Evolutionary conservation across 2,888 invertebrate genomes (phyloP).

Genomic region (Eledona agricola): DNA sequence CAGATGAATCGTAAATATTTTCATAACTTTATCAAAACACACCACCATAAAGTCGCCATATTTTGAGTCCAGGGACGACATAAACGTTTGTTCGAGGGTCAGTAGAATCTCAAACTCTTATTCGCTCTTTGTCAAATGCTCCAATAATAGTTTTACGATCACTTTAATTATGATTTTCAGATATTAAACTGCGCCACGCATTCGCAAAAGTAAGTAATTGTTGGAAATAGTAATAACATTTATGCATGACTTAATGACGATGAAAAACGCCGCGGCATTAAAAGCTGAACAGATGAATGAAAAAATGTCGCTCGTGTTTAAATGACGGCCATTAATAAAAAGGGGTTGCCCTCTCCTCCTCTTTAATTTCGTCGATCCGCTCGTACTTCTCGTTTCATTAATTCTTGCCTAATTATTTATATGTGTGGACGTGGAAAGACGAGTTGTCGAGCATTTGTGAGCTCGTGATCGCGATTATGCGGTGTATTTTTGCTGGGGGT

Average conservation of each 20-base stretch:
- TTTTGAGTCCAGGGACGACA: constrained; percentile 23
- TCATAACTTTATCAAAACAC: constrained; percentile 31
- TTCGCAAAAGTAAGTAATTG: too few species aligned
- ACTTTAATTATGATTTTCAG: too few species aligned
- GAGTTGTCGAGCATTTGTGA: constrained; percentile 13
- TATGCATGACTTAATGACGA: background rate
- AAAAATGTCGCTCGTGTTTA: constrained; percentile 12
- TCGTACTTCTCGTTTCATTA: constrained; percentile 4
- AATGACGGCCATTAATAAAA: constrained; percentile 3
- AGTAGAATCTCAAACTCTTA: constrained; percentile 19
- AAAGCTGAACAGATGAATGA: constrained; percentile 7
- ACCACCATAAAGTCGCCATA: constrained; percentile 25
- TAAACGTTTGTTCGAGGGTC: constrained; percentile 26
- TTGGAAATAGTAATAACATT: background rate
- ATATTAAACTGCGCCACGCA: too few species aligned
- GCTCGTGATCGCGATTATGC: constrained; percentile 18
- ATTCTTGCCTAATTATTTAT: constrained; percentile 14
- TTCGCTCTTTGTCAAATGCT: constrained; percentile 11
- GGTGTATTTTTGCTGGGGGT: constrained; percentile 18
- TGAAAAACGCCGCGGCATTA: too few species aligned
- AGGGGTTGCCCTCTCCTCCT: background rate
- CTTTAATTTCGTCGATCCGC: constrained; percentile 1
- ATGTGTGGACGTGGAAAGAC: constrained; percentile 9
- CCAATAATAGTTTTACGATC: too few species aligned
- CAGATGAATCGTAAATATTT: constrained; percentile 15